phyloP scores from a whole-genome alignment of 2,797 vertebrate genomes.

The Pelodytes ibericus region DNA sequence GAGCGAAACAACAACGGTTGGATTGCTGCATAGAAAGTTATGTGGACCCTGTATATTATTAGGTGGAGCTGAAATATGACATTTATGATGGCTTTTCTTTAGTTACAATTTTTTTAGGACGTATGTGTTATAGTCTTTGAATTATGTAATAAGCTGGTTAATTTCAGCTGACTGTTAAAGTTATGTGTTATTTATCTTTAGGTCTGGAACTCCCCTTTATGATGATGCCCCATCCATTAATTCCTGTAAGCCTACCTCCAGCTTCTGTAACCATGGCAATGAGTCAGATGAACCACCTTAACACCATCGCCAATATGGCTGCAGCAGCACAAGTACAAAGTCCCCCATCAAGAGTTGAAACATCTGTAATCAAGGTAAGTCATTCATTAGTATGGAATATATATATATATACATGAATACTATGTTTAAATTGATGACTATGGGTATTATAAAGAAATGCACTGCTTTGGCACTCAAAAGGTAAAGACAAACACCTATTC shows the following conservation, averaged over 20 bases:
- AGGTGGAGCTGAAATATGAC: too few species aligned
- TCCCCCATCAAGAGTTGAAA: conserved; percentile 94
- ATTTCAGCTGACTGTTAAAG: background rate
- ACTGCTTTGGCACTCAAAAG: too few species aligned
- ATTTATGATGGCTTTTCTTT: too few species aligned
- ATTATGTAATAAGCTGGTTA: background rate
- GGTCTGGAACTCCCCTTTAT: conserved; percentile 99
- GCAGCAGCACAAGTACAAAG: conserved; percentile 97
- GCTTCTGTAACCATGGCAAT: conserved; percentile 99
- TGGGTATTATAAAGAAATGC: too few species aligned
- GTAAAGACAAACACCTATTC: too few species aligned
- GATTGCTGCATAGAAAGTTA: too few species aligned
- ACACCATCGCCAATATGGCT: conserved; percentile 98
- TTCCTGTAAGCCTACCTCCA: conserved; percentile 98
- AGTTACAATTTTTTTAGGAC: too few species aligned
- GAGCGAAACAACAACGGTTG: too few species aligned
- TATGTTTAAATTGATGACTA: too few species aligned
- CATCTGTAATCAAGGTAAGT: conserved; percentile 96
- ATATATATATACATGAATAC: too few species aligned
- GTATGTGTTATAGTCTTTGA: too few species aligned
- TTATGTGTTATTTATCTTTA: conserved; percentile 58
- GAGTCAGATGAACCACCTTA: conserved; percentile 99
- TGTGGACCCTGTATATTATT: too few species aligned
- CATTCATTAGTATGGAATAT: background rate
- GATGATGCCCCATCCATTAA: conserved; percentile 99